phyloP scores from a whole-genome alignment of 2,888 invertebrate genomes.

The Coenonympha glycerion region DNA sequence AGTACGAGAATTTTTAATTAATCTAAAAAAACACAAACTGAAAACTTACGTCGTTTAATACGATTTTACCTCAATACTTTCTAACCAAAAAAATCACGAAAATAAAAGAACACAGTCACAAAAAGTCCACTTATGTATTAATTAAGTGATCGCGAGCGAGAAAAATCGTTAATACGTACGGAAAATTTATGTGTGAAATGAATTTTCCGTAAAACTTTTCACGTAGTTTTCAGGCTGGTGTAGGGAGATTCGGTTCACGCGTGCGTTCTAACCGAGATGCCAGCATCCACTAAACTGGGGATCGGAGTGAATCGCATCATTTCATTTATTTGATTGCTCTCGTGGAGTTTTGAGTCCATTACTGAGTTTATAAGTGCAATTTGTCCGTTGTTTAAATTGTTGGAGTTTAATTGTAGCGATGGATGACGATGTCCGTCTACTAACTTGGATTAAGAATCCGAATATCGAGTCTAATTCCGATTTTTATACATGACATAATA shows the following conservation, averaged over 20 bases:
- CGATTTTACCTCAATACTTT: slow-evolving; percentile 6
- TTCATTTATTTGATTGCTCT: slow-evolving; percentile 29
- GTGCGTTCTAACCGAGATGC: slow-evolving; percentile 36
- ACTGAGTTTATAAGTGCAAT: neutral
- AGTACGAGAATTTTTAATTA: too few relatives aligned
- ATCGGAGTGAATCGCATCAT: slow-evolving; percentile 33
- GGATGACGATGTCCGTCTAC: neutral
- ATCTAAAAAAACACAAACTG: neutral
- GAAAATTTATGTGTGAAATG: neutral
- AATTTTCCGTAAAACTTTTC: slow-evolving; percentile 9
- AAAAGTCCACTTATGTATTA: neutral
- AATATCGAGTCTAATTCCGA: too few relatives aligned
- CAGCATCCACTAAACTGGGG: slow-evolving; percentile 49
- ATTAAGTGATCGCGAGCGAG: neutral
- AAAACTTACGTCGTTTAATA: slow-evolving; percentile 10
- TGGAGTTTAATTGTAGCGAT: slow-evolving; percentile 40
- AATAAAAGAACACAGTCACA: slow-evolving; percentile 14
- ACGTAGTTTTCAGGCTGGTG: slow-evolving; percentile 10
- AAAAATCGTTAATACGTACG: neutral
- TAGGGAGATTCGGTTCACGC: slow-evolving; percentile 22
- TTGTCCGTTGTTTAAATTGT: too few relatives aligned
- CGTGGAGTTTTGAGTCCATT: slow-evolving; percentile 1
- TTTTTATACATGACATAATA: too few relatives aligned
- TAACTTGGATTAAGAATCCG: neutral
- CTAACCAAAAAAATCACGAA: neutral